These are phyloP conservation scores for Lucilia cuprina DNA, from an alignment of 1,140 invertebrate genomes.

Conservation along the genomic window DNA sequence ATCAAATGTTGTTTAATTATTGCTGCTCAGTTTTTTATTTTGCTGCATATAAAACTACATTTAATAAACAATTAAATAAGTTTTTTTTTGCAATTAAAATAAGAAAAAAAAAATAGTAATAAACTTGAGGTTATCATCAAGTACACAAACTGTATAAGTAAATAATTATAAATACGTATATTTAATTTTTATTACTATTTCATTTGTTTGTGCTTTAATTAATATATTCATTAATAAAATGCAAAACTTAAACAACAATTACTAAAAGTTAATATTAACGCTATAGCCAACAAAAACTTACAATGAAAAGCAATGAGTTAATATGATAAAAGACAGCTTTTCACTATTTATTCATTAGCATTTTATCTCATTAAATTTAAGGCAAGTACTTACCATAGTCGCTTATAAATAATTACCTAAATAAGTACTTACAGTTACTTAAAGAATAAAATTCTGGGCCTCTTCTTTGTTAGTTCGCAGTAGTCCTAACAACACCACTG, in stretches of 20 bases:
- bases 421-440: no score
- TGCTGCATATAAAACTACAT: background rate
- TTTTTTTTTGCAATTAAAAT: background rate
- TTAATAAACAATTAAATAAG: conserved; percentile 21
- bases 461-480: no score
- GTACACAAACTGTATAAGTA: background rate
- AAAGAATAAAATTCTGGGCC: no score
- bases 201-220: background rate
- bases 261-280: background rate
- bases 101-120: background rate
- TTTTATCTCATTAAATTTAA: no score
- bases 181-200: background rate
- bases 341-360: no score
- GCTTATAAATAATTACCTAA: no score
- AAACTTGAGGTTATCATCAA: conserved; percentile 26
- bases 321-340: no score
- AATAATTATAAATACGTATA: background rate
- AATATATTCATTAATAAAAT: background rate
- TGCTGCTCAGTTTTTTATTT: background rate
- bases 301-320: no score
- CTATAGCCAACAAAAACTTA: no score
- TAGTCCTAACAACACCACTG: no score
- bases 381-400: no score
- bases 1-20: no score
- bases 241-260: background rate